Base-by-base conservation (phyloP, 2,888 invertebrate species). In the Diadegma fenestrale region DNA sequence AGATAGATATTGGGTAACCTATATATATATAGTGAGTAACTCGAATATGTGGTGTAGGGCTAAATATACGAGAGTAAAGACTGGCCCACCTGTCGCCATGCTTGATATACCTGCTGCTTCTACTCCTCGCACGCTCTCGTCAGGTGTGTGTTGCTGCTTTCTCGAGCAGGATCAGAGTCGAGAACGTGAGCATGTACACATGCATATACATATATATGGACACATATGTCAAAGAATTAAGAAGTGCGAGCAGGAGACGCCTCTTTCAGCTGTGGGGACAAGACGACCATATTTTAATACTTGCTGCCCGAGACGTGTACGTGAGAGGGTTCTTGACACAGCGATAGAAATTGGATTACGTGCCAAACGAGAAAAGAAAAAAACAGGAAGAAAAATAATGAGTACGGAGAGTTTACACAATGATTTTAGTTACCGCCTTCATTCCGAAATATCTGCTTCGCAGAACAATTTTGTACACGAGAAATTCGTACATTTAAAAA, bases 31-130 rank as follows among this genome's bases (percentile, higher is more conserved):
- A 64, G 30, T n/a, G 37, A 72, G 48, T 61, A 63, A 26, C 30
- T 41, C 41, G 45, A 48, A 79, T n/a, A n/a, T 51, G 22, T 37
- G 51, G 63, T 72, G 63, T 19, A 48, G 69, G 45, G 69, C 69
- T n/a, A 48, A 33, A 69, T 41, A 64, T 71, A 58, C 43, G n/a
- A 45, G 41, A 43, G 64, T 68, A 33, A 58, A 76, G 66, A 79
- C 79, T 85, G 85, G 85, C 82, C 85, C 85, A 85, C 85, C 85
- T 85, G 85, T 85, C 85, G 82, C 71, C 80, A 80, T 79, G 71
- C 81, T 82, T 80, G 85, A 85, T 85, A 85, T 85, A 85, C 85
- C 85, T 82, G 85, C 85, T 75, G 83, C 75, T 75, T 73, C 43
- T 72, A 68, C 81, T 72, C 48, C 80, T 64, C 63, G 84, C 81